phyloP scores from a whole-genome alignment of 2,113 vertebrate genomes.

The Antennarius striatus region DNA sequence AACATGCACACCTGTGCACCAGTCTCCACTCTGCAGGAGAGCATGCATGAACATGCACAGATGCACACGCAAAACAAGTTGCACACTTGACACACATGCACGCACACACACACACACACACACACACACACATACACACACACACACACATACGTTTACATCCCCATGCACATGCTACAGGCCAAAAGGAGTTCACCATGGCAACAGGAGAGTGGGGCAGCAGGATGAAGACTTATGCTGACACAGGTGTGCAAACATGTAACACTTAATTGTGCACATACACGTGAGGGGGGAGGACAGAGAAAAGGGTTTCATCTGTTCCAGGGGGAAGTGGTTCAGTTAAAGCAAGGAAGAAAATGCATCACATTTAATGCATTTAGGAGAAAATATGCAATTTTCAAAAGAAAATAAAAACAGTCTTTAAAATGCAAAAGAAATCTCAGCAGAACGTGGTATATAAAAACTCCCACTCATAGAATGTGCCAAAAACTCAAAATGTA shows the following conservation, averaged over 20 bases:
- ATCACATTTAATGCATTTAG: no score
- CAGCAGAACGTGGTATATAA: no score
- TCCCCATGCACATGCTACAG: slow-evolving; percentile 48
- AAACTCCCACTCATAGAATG: no score
- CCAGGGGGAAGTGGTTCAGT: no score
- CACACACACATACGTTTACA: slow-evolving; percentile 23
- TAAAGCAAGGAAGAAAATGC: no score
- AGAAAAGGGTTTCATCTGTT: no score
- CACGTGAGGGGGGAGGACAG: neutral
- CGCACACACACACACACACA: neutral
- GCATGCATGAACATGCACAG: neutral
- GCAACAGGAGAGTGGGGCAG: slow-evolving; percentile 70
- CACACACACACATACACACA: neutral
- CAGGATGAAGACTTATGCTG: slow-evolving; percentile 45
- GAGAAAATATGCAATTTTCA: no score
- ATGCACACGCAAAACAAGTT: neutral
- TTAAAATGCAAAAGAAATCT: no score
- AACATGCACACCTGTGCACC: no score
- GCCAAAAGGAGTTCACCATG: slow-evolving; percentile 71
- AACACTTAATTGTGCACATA: slow-evolving; percentile 25
- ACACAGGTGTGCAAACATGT: slow-evolving; percentile 69
- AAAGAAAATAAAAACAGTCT: no score
- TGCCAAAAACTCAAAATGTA: no score
- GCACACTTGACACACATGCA: slow-evolving; percentile 20
- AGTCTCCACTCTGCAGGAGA: neutral